Percentiles rank a stretch among this genome's conserved stretches.
phyloP scores from a whole-genome alignment of 1,140 invertebrate genomes.

The Panulirus ornatus region DNA sequence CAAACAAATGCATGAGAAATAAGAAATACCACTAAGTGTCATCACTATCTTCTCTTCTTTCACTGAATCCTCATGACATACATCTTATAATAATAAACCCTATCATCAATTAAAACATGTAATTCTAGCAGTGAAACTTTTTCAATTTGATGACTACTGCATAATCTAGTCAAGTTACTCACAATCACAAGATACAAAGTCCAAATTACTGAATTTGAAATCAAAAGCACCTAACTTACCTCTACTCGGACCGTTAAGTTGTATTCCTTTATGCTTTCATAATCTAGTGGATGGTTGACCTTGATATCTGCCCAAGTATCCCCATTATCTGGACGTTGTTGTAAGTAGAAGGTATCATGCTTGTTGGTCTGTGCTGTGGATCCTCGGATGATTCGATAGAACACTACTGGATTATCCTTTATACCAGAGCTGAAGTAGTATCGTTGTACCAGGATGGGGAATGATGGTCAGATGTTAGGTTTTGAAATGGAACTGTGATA shows the following conservation, averaged over 20 bases:
- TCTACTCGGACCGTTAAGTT: slow-evolving; percentile 97
- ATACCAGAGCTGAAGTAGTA: slow-evolving; percentile 89
- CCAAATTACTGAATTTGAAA: too few relatives aligned
- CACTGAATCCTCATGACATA: too few relatives aligned
- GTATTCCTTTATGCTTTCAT: slow-evolving; percentile 96
- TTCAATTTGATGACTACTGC: too few relatives aligned
- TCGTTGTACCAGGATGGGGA: slow-evolving; percentile 16
- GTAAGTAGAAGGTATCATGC: slow-evolving; percentile 95
- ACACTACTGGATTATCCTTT: slow-evolving; percentile 95
- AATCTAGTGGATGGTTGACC: slow-evolving; percentile 96
- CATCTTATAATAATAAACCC: too few relatives aligned
- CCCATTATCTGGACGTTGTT: slow-evolving; percentile 92
- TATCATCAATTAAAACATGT: too few relatives aligned
- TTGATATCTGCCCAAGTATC: slow-evolving; percentile 96
- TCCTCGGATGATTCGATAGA: slow-evolving; percentile 95
- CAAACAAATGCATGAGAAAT: too few relatives aligned
- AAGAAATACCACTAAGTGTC: too few relatives aligned
- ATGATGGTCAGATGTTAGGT: slow-evolving; percentile 38
- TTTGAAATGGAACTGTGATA: slow-evolving; percentile 13
- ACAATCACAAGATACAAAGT: too few relatives aligned
- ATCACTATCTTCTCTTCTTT: too few relatives aligned
- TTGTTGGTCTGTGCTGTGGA: slow-evolving; percentile 97
- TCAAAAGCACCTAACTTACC: too few relatives aligned
- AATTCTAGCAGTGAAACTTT: too few relatives aligned
- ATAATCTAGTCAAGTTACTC: too few relatives aligned